Evolutionary conservation across 2,797 vertebrate genomes (phyloP), one percentile per base, ranked within the genome.

Genomic region (Picus viridis): DNA sequence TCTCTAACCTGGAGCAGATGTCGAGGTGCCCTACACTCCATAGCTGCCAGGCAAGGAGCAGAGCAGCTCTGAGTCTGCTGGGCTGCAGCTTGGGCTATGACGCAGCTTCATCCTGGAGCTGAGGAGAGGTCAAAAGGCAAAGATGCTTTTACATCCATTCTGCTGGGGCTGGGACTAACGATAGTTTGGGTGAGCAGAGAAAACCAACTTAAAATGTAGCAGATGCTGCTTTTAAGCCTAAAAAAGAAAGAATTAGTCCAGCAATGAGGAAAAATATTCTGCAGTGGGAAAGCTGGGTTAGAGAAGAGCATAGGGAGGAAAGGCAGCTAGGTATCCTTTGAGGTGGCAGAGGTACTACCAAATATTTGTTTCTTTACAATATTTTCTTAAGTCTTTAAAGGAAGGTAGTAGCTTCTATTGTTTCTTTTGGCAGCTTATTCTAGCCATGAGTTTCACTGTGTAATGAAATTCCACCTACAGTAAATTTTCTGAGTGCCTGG

Each of bases 351-450:
- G 77, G 80, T 69, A 65, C 29, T 78, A 88, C 58, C 80, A 95
- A 91, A 89, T 95, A 95, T 93, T 95, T 96, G 88, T 95, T 94
- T 86, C 45, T 94, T 91, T 76, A 7, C 93, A 94, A 88, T 93
- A 88, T 93, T 94, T 95, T 91, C 87, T 90, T 79, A 89, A 83
- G 68, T 90, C 91, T 94, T 91, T 86, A 82, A 89, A 91, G 58
- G 68, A 83, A 93, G 45, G 80, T 93, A 87, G 88, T 91, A 68
- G 58, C 58, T 88, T 91, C 72, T 82, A 72, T 93, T 95, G 94
- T 96, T 96, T 94, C 86, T 30, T 86, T 95, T 96, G 93, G 95
- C 95, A 95, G 83, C 88, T 92, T 88, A 85, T 96, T 95, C 78
- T 70, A 90, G 62, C 83, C 65, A 75, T 43, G 78, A 91, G 22